phyloP scores from a whole-genome alignment of 2,113 vertebrate genomes.

The Poicephalus meyeri region DNA sequence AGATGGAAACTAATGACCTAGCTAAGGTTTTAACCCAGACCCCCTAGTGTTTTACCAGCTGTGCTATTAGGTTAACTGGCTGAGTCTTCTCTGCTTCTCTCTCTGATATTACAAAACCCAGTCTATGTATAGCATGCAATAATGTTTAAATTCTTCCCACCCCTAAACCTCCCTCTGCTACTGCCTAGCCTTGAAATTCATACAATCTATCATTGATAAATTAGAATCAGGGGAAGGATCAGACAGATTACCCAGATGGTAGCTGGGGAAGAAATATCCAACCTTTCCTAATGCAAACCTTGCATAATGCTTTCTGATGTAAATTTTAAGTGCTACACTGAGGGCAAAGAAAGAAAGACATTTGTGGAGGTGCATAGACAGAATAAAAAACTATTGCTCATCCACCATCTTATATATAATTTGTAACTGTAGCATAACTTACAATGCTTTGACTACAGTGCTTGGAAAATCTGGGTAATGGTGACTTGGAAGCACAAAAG shows the following conservation, averaged over 20 bases:
- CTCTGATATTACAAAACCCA: neutral
- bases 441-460: neutral
- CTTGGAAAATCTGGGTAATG: neutral
- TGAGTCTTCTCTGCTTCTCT: slow-evolving; percentile 23
- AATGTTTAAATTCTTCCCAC: slow-evolving; percentile 38
- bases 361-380: neutral
- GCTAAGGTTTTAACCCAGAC: slow-evolving; percentile 64
- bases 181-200: slow-evolving; percentile 54
- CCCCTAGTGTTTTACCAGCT: slow-evolving; percentile 69
- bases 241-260: slow-evolving; percentile 60
- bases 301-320: slow-evolving; percentile 12
- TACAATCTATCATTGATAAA: slow-evolving; percentile 64
- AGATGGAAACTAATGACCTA: slow-evolving; percentile 73
- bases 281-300: slow-evolving; percentile 34
- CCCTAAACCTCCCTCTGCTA: slow-evolving; percentile 29
- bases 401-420: neutral
- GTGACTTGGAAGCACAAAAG: neutral
- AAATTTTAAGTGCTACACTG: neutral
- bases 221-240: slow-evolving; percentile 59
- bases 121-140: neutral
- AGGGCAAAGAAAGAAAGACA: neutral
- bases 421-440: neutral
- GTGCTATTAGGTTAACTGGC: slow-evolving; percentile 70
- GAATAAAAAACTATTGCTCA: neutral
- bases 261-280: slow-evolving; percentile 13